A percentile compares a stretch with the other conserved stretches of the same genome.
Evolutionary conservation across 2,113 vertebrate genomes (phyloP).

Genomic region (Thunnus thynnus): DNA sequence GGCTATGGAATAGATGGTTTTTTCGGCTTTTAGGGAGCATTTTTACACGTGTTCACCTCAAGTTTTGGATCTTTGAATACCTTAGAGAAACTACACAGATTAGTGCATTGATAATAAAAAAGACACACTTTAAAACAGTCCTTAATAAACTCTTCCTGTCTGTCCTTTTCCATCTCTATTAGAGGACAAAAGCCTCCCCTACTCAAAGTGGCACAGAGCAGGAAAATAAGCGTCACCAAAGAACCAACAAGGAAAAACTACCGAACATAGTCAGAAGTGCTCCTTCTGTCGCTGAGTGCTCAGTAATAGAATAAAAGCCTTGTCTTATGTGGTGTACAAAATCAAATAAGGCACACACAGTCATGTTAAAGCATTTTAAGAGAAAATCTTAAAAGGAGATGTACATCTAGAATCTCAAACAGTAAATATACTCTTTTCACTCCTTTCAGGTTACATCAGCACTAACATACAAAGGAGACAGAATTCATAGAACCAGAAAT

Average conservation of each 20-base stretch:
- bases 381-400: slow-evolving; percentile 15
- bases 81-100: neutral
- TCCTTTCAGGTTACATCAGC: neutral
- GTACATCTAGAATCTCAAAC: slow-evolving; percentile 11
- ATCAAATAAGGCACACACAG: slow-evolving; percentile 20
- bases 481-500: neutral
- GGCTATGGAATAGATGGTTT: too few species aligned
- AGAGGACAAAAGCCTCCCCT: neutral
- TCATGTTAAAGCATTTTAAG: neutral
- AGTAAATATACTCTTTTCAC: slow-evolving; percentile 4
- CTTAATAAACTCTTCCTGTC: neutral
- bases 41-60: neutral
- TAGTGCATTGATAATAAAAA: neutral
- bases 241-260: slow-evolving; percentile 18
- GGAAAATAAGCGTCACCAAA: slow-evolving; percentile 30
- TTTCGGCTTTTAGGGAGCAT: too few species aligned
- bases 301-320: slow-evolving; percentile 69
- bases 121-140: neutral
- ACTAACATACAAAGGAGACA: neutral
- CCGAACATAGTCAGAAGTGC: slow-evolving; percentile 25
- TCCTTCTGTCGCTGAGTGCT: slow-evolving; percentile 49
- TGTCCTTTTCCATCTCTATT: slow-evolving; percentile 16
- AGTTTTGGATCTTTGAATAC: neutral
- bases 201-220: neutral
- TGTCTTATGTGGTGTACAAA: neutral